Base-by-base conservation (phyloP, 2,888 invertebrate genomes). In the Leptinotarsa haldemani region DNA sequence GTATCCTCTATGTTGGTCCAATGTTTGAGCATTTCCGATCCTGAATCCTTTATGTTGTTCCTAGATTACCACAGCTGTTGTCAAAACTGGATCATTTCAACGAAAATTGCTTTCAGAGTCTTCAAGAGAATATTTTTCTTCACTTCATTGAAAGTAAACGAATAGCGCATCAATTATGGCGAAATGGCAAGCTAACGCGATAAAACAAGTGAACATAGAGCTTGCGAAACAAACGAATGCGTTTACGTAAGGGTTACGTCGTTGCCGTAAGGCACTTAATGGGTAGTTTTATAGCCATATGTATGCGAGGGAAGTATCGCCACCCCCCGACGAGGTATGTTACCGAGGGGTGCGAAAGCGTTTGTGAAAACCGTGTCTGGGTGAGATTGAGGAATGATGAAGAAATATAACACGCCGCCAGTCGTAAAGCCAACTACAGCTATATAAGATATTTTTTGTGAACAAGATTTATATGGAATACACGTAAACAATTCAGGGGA, bases 321-420 rank as follows among this genome's bases (percentile, higher is more conserved):
- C 74, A 71, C 52, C 18, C 18, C 56, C 40, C 9, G 12, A 40
- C 2, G 40, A 40, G 40, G 40, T 40, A 40, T 40, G 25, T 47
- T 3, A 15, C 46, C 20, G 69, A 70, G 71, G 74, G 75, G 66
- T 63, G 70, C 63, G 67, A 73, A 73, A 72, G 61, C 65, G 71
- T n/a, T 46, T 67, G 73, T 74, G 74, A 76, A 71, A 80, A 71
- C 66, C 66, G 58, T 66, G 71, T 61, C 66, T 67, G 71, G 61
- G 79, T 78, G 78, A 80, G 80, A 81, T 81, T 80, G 80, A 78
- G 79, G 80, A 80, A 80, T 80, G 80, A 81, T 80, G 81, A 80
- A 80, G 79, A 81, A 79, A 79, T 80, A 81, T 81, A 79, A 78
- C 75, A 64, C 67, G 73, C 75, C 74, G 63, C 65, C 69, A 74